These are phyloP conservation scores for Lomographa bimaculata DNA, from an alignment of 2,888 invertebrate species.

Conservation along the genomic window DNA sequence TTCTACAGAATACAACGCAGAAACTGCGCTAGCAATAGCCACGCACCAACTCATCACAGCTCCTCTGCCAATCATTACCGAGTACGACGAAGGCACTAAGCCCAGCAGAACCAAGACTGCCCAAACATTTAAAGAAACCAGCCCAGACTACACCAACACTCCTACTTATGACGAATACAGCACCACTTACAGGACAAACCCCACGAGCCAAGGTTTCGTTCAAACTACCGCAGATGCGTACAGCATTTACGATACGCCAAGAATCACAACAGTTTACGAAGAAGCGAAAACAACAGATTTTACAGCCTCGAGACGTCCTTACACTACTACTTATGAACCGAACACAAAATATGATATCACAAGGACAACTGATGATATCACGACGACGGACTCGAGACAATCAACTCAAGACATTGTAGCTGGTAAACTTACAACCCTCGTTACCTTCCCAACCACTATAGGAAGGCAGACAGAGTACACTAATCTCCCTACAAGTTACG, in stretches of 20 bases:
- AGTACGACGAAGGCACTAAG: conserved; percentile 57
- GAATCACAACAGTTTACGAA: conserved; percentile 29
- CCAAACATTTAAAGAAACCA: conserved; percentile 61
- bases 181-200: conserved; percentile 48
- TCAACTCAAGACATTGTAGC: conserved; percentile 24
- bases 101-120: conserved; percentile 52
- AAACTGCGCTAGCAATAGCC: conserved; percentile 75
- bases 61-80: conserved; percentile 64
- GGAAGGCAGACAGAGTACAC: conserved; percentile 24
- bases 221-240: conserved; percentile 48
- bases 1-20: conserved; percentile 62
- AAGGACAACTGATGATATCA: conserved; percentile 23
- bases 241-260: conserved; percentile 41
- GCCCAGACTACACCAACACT: conserved; percentile 55
- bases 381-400: conserved; percentile 15
- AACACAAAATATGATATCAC: conserved; percentile 25
- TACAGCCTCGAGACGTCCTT: conserved; percentile 22
- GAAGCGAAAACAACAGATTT: conserved; percentile 25
- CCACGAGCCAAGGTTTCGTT: conserved; percentile 37
- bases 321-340: conserved; percentile 25
- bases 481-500: conserved; percentile 25
- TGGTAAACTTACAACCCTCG: conserved; percentile 27
- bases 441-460: conserved; percentile 23
- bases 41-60: conserved; percentile 75
- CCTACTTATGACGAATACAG: conserved; percentile 53